Evolutionary conservation across 2,113 vertebrate species (phyloP), one percentile per base, ranked within the genome.

Genomic region (Bubalus kerabau): DNA sequence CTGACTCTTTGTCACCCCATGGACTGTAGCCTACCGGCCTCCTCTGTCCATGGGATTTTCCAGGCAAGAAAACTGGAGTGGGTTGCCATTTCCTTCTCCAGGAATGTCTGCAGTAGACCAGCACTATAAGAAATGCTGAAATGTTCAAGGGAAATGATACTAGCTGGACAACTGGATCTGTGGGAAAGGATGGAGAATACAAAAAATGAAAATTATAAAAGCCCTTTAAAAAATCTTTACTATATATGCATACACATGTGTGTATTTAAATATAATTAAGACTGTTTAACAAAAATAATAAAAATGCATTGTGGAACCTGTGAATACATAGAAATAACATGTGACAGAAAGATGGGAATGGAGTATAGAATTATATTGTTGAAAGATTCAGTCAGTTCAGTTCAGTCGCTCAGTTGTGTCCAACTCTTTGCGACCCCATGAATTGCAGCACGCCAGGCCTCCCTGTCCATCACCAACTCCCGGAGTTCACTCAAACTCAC

Each of bases 281-380:
- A 80, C 32, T 60, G 12, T 26, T 74, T n/a, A 90, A 60, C 95
- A 67, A 78, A 62, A 83, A 46, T 62, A 89, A 71, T 32, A 56
- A 48, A 78, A 80, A 48, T 85, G 46, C 62, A 9, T 24, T 91
- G 4, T 87, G 54, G 26, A 8, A 16, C 30, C 54, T 67, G 32
- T 23, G 14, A 48, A 82, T 15, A 87, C 19, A n/a, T 36, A 81
- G 30, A 97, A 96, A 81, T 91, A 84, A 60, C 62, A 85, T 78
- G 64, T 78, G 87, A 30, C 88, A 59, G 82, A 82, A 62, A 67
- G 2, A 17, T 91, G 3, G 43, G 15, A 56, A 11, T 86, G 7
- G 26, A 30, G 12, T 74, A 64, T 12, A 80, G 17, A 76, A 60
- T 43, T 67, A 60, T 28, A 80, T 43, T 50, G 7, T 81, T 92